Conservation (phyloP, 2,113 vertebrate genomes). For the Eurypyga helias region DNA sequence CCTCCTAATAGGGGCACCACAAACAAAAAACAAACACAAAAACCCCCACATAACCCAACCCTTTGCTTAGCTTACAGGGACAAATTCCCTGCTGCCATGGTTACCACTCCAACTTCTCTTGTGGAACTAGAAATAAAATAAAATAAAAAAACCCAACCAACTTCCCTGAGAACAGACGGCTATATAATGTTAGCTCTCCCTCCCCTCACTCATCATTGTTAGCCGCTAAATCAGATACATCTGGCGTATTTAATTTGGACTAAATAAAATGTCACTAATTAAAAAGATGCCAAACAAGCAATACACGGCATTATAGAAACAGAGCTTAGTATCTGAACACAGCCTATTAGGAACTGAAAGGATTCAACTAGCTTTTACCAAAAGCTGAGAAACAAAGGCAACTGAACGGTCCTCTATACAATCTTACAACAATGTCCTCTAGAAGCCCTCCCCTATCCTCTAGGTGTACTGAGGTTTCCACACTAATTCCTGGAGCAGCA, state of each 20-base stretch:
- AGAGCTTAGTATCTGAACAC: not conserved
- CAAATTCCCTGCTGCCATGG: constrained; percentile 40
- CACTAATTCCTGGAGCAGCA: constrained; percentile 15
- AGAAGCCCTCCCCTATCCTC: not conserved
- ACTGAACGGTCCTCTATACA: not conserved
- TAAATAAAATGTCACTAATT: constrained; percentile 58
- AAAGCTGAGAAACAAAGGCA: constrained; percentile 39
- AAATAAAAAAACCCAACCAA: not conserved
- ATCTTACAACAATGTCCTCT: not conserved
- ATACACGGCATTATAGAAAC: not conserved
- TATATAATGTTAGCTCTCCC: constrained; percentile 36
- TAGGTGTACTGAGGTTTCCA: not conserved
- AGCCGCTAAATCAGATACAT: constrained; percentile 45
- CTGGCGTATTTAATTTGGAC: constrained; percentile 47
- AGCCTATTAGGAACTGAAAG: constrained; percentile 17
- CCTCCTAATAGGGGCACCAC: not conserved
- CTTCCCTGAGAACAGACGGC: constrained; percentile 59
- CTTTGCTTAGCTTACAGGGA: constrained; percentile 26
- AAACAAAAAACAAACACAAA: constrained; percentile 10
- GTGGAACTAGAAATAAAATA: constrained; percentile 30
- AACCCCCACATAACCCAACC: constrained; percentile 14
- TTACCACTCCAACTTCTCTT: constrained; percentile 53
- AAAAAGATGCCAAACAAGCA: constrained; percentile 19
- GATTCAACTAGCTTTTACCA: not conserved
- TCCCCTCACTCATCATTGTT: constrained; percentile 49